These are phyloP conservation scores for Heliconius aoede DNA, from an alignment of 2,888 invertebrate species.

Conservation along the genomic window DNA sequence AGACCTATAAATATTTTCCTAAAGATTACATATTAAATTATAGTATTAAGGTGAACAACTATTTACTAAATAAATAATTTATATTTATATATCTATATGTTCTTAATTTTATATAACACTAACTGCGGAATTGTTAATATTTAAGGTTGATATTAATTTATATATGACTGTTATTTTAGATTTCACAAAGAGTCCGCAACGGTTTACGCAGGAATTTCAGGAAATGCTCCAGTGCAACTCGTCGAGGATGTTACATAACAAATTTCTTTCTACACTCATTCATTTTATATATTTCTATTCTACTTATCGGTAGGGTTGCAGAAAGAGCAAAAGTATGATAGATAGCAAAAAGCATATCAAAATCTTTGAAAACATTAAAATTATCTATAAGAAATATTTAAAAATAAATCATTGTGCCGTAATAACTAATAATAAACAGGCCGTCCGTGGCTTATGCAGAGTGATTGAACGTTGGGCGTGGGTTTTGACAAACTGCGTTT, in stretches of 20 bases:
- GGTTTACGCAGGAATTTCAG: too few relatives aligned
- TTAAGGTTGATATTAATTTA: too few relatives aligned
- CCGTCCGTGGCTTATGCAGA: slow-evolving; percentile 51
- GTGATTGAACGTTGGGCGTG: slow-evolving; percentile 55
- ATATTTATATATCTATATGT: background rate
- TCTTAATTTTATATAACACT: background rate
- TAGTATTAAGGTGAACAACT: slow-evolving; percentile 47
- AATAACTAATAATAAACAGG: slow-evolving; percentile 29
- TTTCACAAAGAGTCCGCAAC: background rate
- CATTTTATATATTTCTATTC: too few relatives aligned
- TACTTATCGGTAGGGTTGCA: background rate
- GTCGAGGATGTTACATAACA: background rate
- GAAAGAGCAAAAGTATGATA: background rate
- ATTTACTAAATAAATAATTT: background rate
- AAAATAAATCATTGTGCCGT: slow-evolving; percentile 26
- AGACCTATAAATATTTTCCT: slow-evolving; percentile 57
- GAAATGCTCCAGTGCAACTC: background rate
- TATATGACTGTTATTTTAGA: background rate
- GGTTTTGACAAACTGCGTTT: slow-evolving; percentile 34
- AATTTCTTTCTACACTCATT: background rate
- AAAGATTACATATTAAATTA: slow-evolving; percentile 56
- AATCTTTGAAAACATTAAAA: background rate
- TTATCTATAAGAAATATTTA: background rate
- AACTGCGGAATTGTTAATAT: background rate
- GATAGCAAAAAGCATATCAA: background rate